Base-by-base conservation (phyloP, 1,140 invertebrate species). In the Drosophila willistoni region DNA sequence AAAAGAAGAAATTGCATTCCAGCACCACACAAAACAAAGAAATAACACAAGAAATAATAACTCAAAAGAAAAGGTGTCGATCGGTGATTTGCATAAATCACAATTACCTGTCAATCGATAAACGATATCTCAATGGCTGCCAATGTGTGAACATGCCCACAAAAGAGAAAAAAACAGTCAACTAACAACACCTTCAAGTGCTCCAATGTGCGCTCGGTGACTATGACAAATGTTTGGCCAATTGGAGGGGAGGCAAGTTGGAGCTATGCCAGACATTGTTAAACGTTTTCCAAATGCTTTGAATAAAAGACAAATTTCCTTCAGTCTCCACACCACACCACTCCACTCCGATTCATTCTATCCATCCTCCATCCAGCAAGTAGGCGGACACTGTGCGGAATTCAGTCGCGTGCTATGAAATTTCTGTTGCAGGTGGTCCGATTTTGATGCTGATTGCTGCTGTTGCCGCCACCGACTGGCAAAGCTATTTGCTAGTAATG, bases 31-130 rank as follows among this genome's bases (percentile, higher is more conserved):
- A 55, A 13, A 47, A 10, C 55, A 74, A 71, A 70, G 17, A 57
- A 7, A 25, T 25, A 25, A 36, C n/a, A 57, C 71, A 71, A 70
- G 14, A 57, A 7, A 29, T 29, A 29, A 36, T 12, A 57, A 47
- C 14, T 17, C 7, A 47, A 7, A 36, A 64, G 29, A 63, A 56
- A 75, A 89, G 77, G 83, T 84, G 83, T 87, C 71, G 73, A 83
- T 44, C 63, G 65, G 54, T 56, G 83, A 89, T 87, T 89, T 87
- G 80, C 83, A 87, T 87, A 87, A 87, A 89, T 87, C 85, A 89
- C 83, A 87, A 87, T 87, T 87, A 89, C 80, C 71, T 84, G 84
- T 84, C 83, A 80, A 82, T 80, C 80, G 83, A 87, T 87, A 74
- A 74, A 68, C 79, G 83, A 17, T 36, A 86, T 86, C 84, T 69